Evolutionary conservation across 2,888 invertebrate genomes (phyloP), one percentile per base, ranked within the genome.

Genomic region (Branchellion lobata): DNA sequence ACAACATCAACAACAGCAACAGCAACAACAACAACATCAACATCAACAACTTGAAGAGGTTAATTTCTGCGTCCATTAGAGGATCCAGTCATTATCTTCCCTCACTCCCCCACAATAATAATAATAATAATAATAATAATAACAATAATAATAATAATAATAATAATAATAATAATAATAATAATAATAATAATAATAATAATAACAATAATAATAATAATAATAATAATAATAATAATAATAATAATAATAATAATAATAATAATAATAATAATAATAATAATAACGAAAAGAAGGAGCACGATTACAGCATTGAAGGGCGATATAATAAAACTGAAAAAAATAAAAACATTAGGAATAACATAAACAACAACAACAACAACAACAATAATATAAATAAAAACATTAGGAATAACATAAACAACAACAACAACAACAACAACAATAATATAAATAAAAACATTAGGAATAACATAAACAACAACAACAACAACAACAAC

Each of bases 71-170:
- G 24, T n/a, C n/a, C 3, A 65, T 65, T 5, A 5, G 65, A 65
- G 21, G 21, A 8, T 65, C n/a, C 24, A 5, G 8, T 11, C 29
- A 5, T 8, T 65, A 11, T 29, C 8, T 65, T 11, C 65, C 24
- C 29, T 11, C 24, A 5, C 40, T 40, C 14, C 65, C 65, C 65
- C 8, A 29, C n/a, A 11, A 65, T 8, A 65, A 27, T 8, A 3
- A 65, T n/a, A 65, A 65, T n/a, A 5, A 27, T n/a, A 65, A 65
- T n/a, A 65, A 65, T n/a, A 65, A 65, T n/a, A 65, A 65, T n/a
- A 29, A 65, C 65, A 65, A 65, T n/a, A 5, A 65, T n/a, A 29
- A 65, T n/a, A 5, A 65, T n/a, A 65, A 27, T n/a, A 65, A 65
- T n/a, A 65, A 65, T n/a, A 65, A 65, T n/a, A 65, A 40, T 14